Base-by-base conservation (phyloP, 2,888 invertebrate genomes). In the Drosophila anceps region DNA sequence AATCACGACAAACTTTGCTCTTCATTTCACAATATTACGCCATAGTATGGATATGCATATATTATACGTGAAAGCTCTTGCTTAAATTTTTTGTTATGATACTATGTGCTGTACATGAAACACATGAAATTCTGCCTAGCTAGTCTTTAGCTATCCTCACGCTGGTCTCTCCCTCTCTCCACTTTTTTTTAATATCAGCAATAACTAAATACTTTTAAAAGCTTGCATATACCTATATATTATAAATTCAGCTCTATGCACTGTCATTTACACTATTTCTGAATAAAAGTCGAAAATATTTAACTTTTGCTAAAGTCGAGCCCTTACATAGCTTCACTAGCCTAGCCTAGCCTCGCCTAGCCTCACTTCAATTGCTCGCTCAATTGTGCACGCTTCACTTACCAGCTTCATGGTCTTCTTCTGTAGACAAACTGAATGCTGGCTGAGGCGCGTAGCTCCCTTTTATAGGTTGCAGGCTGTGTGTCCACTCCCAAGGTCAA, bases 361-460 rank as follows among this genome's bases (percentile, higher is more conserved):
- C 20, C 15, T 35, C 12, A 27, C 27, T 24, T n/a, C 9, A 27
- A 12, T 33, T 12, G 5, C 31, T 13, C 20, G 53, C 13, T 13
- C 35, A 35, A 15, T 55, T n/a, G 4, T 31, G 33, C 27, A 13
- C 13, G 18, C 10, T 12, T 2, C 12, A 68, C 83, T 84, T 57
- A 84, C 86, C 76, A 86, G 67, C 55, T 84, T 84, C 86, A 84
- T 84, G 59, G 53, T 72, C 53, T 24, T 50, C n/a, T 29, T 10
- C 29, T 35, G 48, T 13, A 24, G 44, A 29, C 57, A 59, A 69
- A 84, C 84, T 84, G 82, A 82, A 68, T 76, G 27, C 66, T 41
- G 24, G n/a, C n/a, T 15, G n/a, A 1, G 8, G 1, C 39, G 24
- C 39, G 12, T 10, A 27, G 33, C 20, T 5, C 41, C 57, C 76